These are phyloP conservation scores for Aptenodytes forsteri DNA, from an alignment of 2,113 vertebrate species.

Conservation along the genomic window DNA sequence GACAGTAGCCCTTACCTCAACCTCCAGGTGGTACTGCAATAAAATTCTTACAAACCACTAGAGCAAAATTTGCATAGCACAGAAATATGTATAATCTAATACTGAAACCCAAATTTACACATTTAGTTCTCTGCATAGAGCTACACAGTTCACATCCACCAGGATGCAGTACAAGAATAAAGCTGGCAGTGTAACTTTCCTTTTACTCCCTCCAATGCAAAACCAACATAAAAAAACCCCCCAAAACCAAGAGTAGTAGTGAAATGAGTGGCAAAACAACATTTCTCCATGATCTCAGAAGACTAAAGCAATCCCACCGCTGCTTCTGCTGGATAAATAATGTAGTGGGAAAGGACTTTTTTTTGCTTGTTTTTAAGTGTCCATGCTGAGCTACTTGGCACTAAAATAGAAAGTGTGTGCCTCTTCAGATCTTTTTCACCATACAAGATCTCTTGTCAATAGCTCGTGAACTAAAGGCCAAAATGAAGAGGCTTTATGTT, in stretches of 20 bases:
- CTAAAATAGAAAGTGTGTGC: background rate
- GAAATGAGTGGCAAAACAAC: background rate
- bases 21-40: background rate
- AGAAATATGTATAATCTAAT: background rate
- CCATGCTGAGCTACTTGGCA: background rate
- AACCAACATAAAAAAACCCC: background rate
- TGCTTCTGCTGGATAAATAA: background rate
- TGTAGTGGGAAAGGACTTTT: background rate
- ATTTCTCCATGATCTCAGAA: background rate
- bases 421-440: background rate
- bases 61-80: background rate
- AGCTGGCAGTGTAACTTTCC: background rate
- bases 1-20: background rate
- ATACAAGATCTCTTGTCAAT: background rate
- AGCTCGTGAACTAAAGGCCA: background rate
- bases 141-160: background rate
- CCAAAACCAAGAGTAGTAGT: background rate
- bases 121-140: background rate
- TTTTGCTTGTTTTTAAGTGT: background rate
- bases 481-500: background rate
- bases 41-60: background rate
- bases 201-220: background rate
- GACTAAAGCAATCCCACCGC: background rate
- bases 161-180: background rate
- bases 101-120: background rate